Base-by-base conservation (phyloP, 92 coral and sea anemone species). In the Micromussa lordhowensis region DNA sequence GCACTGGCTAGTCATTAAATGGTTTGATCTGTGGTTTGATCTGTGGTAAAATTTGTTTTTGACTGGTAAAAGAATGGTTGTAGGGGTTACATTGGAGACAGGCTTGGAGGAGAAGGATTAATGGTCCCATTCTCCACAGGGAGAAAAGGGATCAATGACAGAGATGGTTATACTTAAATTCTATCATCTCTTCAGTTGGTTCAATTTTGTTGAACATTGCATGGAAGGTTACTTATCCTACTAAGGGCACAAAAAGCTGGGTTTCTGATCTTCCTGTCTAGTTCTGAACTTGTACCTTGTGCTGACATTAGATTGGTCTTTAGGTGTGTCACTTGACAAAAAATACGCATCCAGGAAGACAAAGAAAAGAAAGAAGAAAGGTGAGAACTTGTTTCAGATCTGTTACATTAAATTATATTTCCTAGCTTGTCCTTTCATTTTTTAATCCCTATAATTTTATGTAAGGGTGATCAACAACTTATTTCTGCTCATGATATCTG, bases 321-420 rank as follows among this genome's bases (percentile, higher is more conserved):
- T 44, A 92, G 90, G 93, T 57, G 57, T 88, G 55, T 82, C 87
- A 77, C 79, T 88, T 48, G 90, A 90, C 77, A 95, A 93, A 88
- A 95, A 93, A 90, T 95, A 95, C 38, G 9, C 80, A 5, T 80
- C 92, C 89, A 93, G 84, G 87, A 95, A 91, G 69, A 73, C 84
- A 14, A 93, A 87, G 79, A 95, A 90, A 40, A 93, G 68, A 66
- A 95, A 76, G 63, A 91, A 90, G 85, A 91, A 77, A 84, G 98
- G 96, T 95, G 19, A 29, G 75, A 34, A 1, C 1, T 24, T 34
- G 68, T 26, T 34, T 34, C 44, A 2, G 59, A n/a, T 64, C 15
- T 64, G 69, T 13, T 12, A 64, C 30, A n/a, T n/a, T 64, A 15
- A 55, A 4, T 55, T 3, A 2, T 64, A 4, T 24, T 63, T 9